These are phyloP conservation scores for Beroe forskalii DNA, from an alignment of 37 sponge, comb jelly and placozoan genomes.

Conservation along the genomic window DNA sequence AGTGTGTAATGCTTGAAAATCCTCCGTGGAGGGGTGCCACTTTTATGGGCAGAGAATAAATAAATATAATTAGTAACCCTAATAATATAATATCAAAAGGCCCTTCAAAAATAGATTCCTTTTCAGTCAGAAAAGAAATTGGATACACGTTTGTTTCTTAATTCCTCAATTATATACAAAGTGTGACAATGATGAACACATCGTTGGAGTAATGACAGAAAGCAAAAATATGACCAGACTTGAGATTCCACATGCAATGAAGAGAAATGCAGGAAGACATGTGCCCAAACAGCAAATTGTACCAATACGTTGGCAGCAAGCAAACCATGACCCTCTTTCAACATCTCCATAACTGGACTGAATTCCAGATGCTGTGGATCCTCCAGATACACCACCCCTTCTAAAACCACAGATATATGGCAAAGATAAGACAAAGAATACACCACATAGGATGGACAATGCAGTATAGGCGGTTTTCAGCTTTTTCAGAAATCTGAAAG, in stretches of 20 bases:
- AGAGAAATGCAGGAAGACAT: background rate
- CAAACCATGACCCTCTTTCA: background rate
- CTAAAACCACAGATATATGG: constrained; percentile 10
- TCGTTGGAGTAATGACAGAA: too few species aligned
- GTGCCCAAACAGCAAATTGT: background rate
- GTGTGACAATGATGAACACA: too few species aligned
- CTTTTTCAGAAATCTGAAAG: background rate
- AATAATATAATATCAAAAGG: too few species aligned
- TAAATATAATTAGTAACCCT: too few species aligned
- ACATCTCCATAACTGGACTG: background rate
- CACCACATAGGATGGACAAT: background rate
- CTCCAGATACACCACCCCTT: background rate
- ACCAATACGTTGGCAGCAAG: background rate
- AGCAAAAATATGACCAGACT: background rate
- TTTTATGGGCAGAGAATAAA: too few species aligned
- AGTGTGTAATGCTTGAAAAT: too few species aligned
- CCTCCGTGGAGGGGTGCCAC: too few species aligned
- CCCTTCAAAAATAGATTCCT: too few species aligned
- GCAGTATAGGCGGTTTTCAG: constrained; percentile 1
- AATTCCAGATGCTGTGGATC: background rate
- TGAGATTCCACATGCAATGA: background rate
- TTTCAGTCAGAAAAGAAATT: too few species aligned
- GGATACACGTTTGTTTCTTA: too few species aligned
- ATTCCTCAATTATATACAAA: too few species aligned
- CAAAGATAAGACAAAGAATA: background rate